Base-by-base conservation (phyloP, 2,113 vertebrate genomes). In the Glaucomys volans region DNA sequence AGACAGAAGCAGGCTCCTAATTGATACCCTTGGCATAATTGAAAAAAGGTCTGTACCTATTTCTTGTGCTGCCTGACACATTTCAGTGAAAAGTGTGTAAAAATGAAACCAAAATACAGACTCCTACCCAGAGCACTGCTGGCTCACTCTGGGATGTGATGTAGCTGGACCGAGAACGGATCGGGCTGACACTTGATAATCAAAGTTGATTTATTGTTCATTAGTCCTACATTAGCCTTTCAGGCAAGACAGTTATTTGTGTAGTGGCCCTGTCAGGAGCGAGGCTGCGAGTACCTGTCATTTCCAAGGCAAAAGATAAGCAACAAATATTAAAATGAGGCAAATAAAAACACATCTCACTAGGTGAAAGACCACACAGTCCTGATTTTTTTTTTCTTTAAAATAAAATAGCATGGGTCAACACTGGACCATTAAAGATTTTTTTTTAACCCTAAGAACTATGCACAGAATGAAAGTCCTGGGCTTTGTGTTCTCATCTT, bases 201-300 rank as follows among this genome's bases (percentile, higher is more conserved):
- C 99, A 99, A 99, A 99, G 99, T 99, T 99, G 99, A 99, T 99
- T 99, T 99, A 99, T 99, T 99, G 99, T 99, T 99, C 99, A 99
- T 99, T 99, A 99, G 99, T 98, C 99, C 99, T 99, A 99, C 99
- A 99, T 99, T 99, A 99, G 99, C 99, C 99, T 99, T 99, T 99
- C 99, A 99, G 99, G 99, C 99, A 98, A 99, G 99, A 99, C 99
- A 98, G 98, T 99, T 99, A 99, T 99, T 99, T 99, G 99, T 99
- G 99, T 99, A 99, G 99, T 98, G 99, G 98, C 99, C 54, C 99
- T 99, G 99, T 99, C 99, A 99, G 99, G 98, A 98, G 98, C 97
- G 95, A 99, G 99, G 98, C 99, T 99, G 98, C 99, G 98, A 99
- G 99, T 99, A 99, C 99, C 99, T 99, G 99, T 99, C 99, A 99